These are phyloP conservation scores for Temnothorax nylanderi DNA, from an alignment of 1,140 invertebrate species.

Conservation along the genomic window DNA sequence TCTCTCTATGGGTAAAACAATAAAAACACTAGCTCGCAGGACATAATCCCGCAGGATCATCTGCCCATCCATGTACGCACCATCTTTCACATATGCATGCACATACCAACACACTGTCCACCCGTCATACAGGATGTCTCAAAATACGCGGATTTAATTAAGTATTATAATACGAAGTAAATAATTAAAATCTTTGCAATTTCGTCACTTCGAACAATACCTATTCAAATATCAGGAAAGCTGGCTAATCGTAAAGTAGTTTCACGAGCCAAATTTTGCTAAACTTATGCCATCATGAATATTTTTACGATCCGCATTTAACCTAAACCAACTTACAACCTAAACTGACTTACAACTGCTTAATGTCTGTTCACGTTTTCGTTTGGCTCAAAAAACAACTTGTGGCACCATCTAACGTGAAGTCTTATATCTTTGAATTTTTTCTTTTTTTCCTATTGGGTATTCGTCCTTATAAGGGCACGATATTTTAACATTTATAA, in stretches of 20 bases:
- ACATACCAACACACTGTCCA: neutral
- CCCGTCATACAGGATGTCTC: neutral
- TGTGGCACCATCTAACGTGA: neutral
- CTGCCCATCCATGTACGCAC: conserved; percentile 16
- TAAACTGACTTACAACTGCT: too few species aligned
- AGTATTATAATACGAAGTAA: neutral
- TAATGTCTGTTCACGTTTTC: neutral
- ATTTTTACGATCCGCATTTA: neutral
- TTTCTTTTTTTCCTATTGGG: neutral
- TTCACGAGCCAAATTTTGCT: neutral
- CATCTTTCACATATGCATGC: neutral
- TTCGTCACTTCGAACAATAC: neutral
- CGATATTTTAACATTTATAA: too few species aligned
- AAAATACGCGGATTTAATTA: neutral
- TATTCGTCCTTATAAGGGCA: too few species aligned
- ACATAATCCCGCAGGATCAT: conserved; percentile 61
- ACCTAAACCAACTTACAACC: neutral
- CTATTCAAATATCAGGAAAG: neutral
- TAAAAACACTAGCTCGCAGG: conserved; percentile 59
- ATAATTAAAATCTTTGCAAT: neutral
- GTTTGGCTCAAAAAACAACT: neutral
- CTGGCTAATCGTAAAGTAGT: too few species aligned
- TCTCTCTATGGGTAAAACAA: conserved; percentile 64
- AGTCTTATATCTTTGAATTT: too few species aligned
- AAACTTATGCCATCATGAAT: neutral